These are phyloP conservation scores for Sycobia sp. DNA, from an alignment of 1,140 invertebrate species.

Conservation along the genomic window DNA sequence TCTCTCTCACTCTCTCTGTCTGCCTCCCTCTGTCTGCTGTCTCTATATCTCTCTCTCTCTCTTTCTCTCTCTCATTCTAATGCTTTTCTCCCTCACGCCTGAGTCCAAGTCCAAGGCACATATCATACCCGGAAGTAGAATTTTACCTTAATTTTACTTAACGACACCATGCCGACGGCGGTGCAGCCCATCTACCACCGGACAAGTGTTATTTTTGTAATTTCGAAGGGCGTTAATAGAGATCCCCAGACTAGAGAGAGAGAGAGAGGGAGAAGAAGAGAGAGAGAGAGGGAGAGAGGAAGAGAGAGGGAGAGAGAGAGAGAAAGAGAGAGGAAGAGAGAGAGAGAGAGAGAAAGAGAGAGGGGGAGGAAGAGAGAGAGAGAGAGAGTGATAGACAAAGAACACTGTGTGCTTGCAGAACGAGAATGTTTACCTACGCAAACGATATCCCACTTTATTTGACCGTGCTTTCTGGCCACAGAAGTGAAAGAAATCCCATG, in stretches of 20 bases:
- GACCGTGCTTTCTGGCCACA: background rate
- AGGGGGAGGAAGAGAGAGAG: no score
- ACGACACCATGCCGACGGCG: conserved; percentile 26
- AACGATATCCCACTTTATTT: conserved; percentile 18
- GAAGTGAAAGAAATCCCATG: conserved; percentile 19
- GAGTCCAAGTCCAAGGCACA: background rate
- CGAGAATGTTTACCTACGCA: conserved; percentile 21
- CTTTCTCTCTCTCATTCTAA: background rate
- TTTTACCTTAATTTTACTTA: conserved; percentile 56
- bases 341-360: no score
- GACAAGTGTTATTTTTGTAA: conserved; percentile 56
- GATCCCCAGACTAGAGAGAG: conserved; percentile 21
- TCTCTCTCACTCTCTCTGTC: no score
- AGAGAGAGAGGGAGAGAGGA: no score
- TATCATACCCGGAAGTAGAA: conserved; percentile 40
- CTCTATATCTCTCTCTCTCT: no score
- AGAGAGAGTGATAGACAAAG: no score
- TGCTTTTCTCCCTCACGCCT: background rate
- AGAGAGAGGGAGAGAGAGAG: no score
- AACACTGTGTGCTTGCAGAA: background rate
- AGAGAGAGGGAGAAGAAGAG: no score
- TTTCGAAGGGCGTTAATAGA: conserved; percentile 47
- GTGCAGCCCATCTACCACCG: conserved; percentile 20
- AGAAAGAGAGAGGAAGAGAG: no score
- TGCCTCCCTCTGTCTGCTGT: no score